Evolutionary conservation across 2,797 vertebrate genomes (phyloP).

Genomic region (Acanthornis magna): DNA sequence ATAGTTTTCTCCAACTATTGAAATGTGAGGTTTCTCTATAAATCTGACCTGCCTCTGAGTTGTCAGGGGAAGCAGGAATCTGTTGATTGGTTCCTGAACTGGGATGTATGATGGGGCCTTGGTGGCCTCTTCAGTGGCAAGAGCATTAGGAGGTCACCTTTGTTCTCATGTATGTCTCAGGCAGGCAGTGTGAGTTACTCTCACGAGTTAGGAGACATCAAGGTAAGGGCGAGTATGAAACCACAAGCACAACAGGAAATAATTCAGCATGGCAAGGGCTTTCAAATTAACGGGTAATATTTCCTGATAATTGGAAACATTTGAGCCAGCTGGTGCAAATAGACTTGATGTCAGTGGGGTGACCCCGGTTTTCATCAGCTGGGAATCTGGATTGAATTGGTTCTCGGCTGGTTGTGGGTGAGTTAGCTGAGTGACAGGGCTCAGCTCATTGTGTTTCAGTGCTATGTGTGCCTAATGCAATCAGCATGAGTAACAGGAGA

Average conservation of each 20-base stretch:
- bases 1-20: not conserved
- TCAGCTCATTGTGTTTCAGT: not conserved
- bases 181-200: not conserved
- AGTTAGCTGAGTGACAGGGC: not conserved
- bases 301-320: constrained; percentile 38
- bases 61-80: not conserved
- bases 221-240: not conserved
- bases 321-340: constrained; percentile 20
- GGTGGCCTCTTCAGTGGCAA: not conserved
- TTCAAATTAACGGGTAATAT: constrained; percentile 5
- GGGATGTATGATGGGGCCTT: not conserved
- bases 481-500: not conserved
- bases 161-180: not conserved
- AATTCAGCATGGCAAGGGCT: not conserved
- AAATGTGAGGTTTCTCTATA: not conserved
- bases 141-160: not conserved
- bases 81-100: not conserved
- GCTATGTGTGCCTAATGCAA: not conserved
- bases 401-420: not conserved
- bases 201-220: not conserved
- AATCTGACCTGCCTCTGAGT: not conserved
- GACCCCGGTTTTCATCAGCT: constrained; percentile 35
- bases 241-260: not conserved
- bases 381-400: constrained; percentile 32
- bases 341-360: not conserved